Conservation (phyloP, 2,113 vertebrate genomes). For the Stigmatopora argus region DNA sequence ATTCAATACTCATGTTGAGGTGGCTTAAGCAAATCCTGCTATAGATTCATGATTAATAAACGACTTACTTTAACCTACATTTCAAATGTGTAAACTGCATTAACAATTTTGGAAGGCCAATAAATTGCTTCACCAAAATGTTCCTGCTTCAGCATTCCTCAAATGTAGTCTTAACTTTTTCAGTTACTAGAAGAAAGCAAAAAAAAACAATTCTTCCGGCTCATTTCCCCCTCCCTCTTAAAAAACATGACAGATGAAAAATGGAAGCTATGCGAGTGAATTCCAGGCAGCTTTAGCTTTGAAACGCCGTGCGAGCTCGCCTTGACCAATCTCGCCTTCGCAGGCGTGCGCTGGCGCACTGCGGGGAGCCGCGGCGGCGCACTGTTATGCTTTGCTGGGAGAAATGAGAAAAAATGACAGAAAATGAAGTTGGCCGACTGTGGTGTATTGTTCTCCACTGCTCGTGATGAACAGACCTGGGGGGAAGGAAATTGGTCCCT, state of each 20-base stretch:
- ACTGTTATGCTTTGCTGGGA: constrained; percentile 26
- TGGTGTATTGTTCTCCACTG: constrained; percentile 57
- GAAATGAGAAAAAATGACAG: constrained; percentile 57
- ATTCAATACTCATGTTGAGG: too few species aligned
- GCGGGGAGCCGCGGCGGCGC: constrained; percentile 46
- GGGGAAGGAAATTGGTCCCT: constrained; percentile 49
- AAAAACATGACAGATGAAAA: constrained; percentile 58
- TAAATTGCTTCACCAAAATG: neutral
- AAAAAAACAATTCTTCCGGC: constrained; percentile 36
- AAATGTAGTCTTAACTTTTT: constrained; percentile 21
- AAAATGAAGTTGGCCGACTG: constrained; percentile 58
- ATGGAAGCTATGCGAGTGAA: constrained; percentile 33
- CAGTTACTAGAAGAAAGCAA: constrained; percentile 18
- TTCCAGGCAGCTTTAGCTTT: constrained; percentile 47
- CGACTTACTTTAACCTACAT: too few species aligned
- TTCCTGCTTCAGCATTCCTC: constrained; percentile 19
- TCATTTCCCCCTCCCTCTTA: constrained; percentile 40
- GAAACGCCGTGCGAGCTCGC: constrained; percentile 27
- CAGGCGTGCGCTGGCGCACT: constrained; percentile 40
- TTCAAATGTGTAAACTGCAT: too few species aligned
- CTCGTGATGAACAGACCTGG: constrained; percentile 58
- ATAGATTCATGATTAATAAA: too few species aligned
- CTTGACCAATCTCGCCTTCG: constrained; percentile 56
- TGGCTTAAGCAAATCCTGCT: too few species aligned
- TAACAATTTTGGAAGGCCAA: too few species aligned